Base-by-base conservation (phyloP, 2,888 invertebrate species). In the Plagiodera versicolora region DNA sequence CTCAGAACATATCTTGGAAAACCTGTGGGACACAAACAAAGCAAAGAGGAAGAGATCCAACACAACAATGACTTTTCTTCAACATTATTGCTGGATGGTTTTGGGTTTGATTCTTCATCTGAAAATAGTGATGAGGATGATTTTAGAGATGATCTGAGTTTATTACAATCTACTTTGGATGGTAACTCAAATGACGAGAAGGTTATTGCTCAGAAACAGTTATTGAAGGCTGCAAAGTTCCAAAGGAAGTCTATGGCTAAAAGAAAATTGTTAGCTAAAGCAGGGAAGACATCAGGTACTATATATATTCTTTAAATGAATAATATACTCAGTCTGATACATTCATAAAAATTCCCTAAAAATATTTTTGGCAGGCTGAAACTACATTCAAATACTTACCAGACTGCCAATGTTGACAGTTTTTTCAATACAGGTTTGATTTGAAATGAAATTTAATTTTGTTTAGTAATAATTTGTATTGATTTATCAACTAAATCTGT, bases 1-100 rank as follows among this genome's bases (percentile, higher is more conserved):
- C 72, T 83, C 11, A 73, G 81, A 39, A 77, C 78, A 61, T 81
- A 79, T 61, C 67, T 81, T 14, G 80, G 80, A 4, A 79, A 80
- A 69, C 80, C 80, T 4, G 14, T 58, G 1, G 28, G 32, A 56
- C 65, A 65, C 14, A 74, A 73, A 63, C 72, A 67, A 24, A 70
- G 68, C 45, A 77, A 76, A 63, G 71, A 73, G 66, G 75, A 75
- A 65, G 70, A 73, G 44, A 60, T 44, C 46, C 61, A 56, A 46
- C 68, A 70, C 24, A 69, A 69, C 16, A 70, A 64, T 30, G 74
- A 76, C 56, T 72, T 74, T 64, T 45, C 71, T 8, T 67, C 71
- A 18, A 60, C 58, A 52, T 65, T 78, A 10, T 66, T 77, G 9
- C 53, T 79, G 44, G 79, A 79, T 58, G 76, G 73, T 64, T 77